These are phyloP conservation scores for Austrolebias charrua DNA, from an alignment of 2,797 vertebrate genomes.

Conservation along the genomic window DNA sequence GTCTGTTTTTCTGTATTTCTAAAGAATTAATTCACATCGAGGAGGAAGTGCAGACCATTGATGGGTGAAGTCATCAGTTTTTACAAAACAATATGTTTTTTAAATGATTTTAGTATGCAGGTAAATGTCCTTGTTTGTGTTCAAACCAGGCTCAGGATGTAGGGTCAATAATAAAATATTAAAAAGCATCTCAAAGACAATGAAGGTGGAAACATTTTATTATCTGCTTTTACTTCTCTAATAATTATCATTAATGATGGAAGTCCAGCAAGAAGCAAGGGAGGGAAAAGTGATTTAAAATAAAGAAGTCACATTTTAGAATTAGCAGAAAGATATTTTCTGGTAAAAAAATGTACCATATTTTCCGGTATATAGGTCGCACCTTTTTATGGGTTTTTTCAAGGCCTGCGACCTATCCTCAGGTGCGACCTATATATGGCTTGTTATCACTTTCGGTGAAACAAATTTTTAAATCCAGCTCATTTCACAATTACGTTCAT, in stretches of 20 bases:
- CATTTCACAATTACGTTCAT: too few relatives aligned
- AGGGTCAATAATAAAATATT: not conserved
- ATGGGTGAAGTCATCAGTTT: not conserved
- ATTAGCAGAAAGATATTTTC: not conserved
- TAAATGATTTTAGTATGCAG: not conserved
- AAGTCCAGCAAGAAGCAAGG: not conserved
- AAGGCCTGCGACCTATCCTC: too few relatives aligned
- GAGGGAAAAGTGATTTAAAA: not conserved
- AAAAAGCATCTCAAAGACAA: not conserved
- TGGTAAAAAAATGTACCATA: not conserved
- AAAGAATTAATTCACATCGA: not conserved
- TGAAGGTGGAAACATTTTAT: not conserved
- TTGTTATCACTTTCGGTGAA: too few relatives aligned
- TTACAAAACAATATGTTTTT: not conserved
- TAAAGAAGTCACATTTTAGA: not conserved
- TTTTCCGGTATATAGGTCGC: too few relatives aligned
- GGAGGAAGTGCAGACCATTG: constrained; percentile 10
- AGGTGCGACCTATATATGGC: too few relatives aligned
- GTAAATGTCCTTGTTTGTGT: not conserved
- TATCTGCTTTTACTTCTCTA: not conserved
- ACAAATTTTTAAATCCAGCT: too few relatives aligned
- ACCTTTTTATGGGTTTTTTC: too few relatives aligned
- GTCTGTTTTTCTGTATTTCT: constrained; percentile 10
- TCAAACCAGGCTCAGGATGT: not conserved
- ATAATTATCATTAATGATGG: not conserved